Evolutionary conservation across 2,888 invertebrate species (phyloP), one percentile per base, ranked within the genome.

Genomic region (Andrena marginata): DNA sequence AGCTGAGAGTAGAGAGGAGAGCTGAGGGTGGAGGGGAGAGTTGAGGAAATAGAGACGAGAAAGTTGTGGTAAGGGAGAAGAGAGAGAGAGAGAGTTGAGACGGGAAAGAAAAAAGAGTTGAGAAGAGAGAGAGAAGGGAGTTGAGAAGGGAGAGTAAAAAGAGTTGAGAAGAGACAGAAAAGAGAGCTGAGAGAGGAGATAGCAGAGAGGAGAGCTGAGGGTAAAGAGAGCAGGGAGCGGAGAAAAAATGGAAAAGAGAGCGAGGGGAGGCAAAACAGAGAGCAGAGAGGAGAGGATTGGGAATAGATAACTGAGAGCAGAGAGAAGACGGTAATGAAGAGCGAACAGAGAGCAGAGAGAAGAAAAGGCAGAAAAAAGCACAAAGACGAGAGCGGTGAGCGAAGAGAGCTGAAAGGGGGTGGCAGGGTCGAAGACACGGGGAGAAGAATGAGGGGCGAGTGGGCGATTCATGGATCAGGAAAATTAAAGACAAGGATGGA

Each of bases 401-500:
- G 7, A 16, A 20, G 48, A 29, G n/a, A 10, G 4, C 6, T 5
- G 42, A 4, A 42, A 42, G 42, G 16, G 42, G 42, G 4, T 5
- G 42, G 42, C 42, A 42, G 42, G 42, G 42, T 42, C 42, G 42
- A 42, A 42, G 42, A 42, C 42, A 42, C 42, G 5, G 42, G 42
- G 42, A 42, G 42, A 16, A 42, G 42, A 1, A 42, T 42, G 42
- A 42, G 16, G 42, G 42, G 42, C 16, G 42, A 33, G 48, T 16
- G 69, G 48, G 29, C 1, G 56, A 31, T 5, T 42, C 23, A 29
- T 35, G 68, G 49, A 31, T 63, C 42, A 13, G 23, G 31, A 35
- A 49, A 70, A 74, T 82, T 70, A 60, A 65, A 23, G 16, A 20
- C 33, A 8, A 8, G 31, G 49, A 60, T 42, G 20, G 26, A 33